Evolutionary conservation across 2,888 invertebrate species (phyloP).

Genomic region (Encarsia formosa): DNA sequence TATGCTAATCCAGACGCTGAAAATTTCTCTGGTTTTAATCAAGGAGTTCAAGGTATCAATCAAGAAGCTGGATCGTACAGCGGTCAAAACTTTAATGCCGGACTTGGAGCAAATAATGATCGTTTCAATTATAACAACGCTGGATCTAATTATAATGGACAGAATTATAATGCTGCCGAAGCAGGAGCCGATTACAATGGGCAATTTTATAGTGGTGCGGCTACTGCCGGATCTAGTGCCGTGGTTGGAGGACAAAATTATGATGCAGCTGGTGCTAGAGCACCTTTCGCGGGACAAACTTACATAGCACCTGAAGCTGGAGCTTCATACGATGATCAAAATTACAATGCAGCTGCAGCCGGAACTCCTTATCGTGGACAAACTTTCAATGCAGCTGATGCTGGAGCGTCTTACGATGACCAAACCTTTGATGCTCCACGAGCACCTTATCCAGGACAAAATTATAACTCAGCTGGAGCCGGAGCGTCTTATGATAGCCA

Average conservation of each 20-base stretch:
- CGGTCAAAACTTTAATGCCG: neutral
- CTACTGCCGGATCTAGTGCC: neutral
- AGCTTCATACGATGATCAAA: slow-evolving; percentile 5
- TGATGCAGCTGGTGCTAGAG: slow-evolving; percentile 1
- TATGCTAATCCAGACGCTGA: neutral
- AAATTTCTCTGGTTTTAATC: neutral
- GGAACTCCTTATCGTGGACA: slow-evolving; percentile 2
- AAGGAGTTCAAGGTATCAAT: neutral
- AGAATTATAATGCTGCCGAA: slow-evolving; percentile 3
- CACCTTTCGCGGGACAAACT: neutral
- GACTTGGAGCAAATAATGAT: neutral
- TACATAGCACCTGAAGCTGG: neutral
- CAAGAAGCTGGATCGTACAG: neutral
- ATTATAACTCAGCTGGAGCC: neutral
- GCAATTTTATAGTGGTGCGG: slow-evolving; percentile 14
- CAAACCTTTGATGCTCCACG: slow-evolving; percentile 2
- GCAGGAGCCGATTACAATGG: slow-evolving; percentile 13
- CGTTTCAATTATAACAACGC: neutral
- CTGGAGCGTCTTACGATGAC: neutral
- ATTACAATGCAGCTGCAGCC: slow-evolving; percentile 1
- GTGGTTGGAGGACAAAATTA: slow-evolving; percentile 3
- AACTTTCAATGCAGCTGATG: neutral
- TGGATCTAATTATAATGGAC: neutral
- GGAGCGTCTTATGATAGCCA: slow-evolving; percentile 11
- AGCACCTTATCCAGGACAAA: neutral